Conservation (phyloP, 2,113 vertebrate genomes). For the Nerophis lumbriciformis region DNA sequence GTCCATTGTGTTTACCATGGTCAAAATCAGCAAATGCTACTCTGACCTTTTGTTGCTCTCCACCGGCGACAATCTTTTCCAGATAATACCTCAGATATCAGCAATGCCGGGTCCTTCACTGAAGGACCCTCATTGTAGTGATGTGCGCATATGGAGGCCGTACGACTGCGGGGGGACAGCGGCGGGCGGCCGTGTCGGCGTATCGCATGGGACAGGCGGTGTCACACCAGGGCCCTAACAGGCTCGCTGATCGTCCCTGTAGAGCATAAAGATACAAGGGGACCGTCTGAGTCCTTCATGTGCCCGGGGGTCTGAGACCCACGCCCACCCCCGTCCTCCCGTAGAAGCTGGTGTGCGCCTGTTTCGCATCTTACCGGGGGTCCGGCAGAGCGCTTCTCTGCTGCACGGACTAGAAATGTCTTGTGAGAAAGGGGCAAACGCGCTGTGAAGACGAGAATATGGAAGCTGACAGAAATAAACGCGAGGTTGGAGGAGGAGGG, state of each 20-base stretch:
- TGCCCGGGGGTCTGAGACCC: slow-evolving; percentile 39
- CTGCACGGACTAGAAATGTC: slow-evolving; percentile 61
- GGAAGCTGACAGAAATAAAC: slow-evolving; percentile 78
- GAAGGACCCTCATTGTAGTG: slow-evolving; percentile 62
- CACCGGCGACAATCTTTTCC: slow-evolving; percentile 58
- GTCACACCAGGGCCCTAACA: slow-evolving; percentile 59
- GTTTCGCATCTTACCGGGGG: slow-evolving; percentile 65
- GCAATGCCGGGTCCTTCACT: slow-evolving; percentile 54
- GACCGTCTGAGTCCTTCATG: slow-evolving; percentile 51
- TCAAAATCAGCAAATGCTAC: slow-evolving; percentile 31
- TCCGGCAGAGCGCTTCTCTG: slow-evolving; percentile 43
- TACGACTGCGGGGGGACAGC: slow-evolving; percentile 48
- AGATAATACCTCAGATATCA: slow-evolving; percentile 62
- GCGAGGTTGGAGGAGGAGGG: slow-evolving; percentile 54
- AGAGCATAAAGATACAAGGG: slow-evolving; percentile 49
- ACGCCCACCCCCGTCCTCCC: slow-evolving; percentile 14
- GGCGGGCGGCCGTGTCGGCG: slow-evolving; percentile 46
- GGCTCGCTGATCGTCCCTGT: slow-evolving; percentile 57
- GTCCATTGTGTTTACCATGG: slow-evolving; percentile 36
- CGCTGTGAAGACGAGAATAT: slow-evolving; percentile 74
- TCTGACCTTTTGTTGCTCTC: slow-evolving; percentile 61
- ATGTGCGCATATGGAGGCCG: slow-evolving; percentile 71
- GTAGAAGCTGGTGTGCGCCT: slow-evolving; percentile 63
- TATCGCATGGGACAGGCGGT: slow-evolving; percentile 61
- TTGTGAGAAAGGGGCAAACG: slow-evolving; percentile 59